Conservation (phyloP, 2,113 vertebrate genomes). For the Sprattus sprattus region DNA sequence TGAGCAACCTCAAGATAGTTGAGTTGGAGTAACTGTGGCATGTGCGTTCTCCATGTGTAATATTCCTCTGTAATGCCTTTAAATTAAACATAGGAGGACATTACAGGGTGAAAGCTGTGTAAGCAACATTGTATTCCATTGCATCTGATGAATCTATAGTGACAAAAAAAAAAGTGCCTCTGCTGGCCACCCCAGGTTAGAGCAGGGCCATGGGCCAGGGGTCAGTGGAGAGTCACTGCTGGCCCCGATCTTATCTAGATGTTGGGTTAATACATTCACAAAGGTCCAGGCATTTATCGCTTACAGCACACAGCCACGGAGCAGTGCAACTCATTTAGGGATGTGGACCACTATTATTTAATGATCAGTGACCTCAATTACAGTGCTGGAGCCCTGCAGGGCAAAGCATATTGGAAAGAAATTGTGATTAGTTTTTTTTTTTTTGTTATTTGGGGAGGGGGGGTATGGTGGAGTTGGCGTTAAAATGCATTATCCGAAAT, state of each 20-base stretch:
- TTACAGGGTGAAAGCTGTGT: neutral
- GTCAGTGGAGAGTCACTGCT: neutral
- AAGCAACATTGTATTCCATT: neutral
- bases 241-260: neutral
- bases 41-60: no score
- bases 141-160: neutral
- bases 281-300: neutral
- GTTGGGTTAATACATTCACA: neutral
- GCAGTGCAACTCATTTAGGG: neutral
- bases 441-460: neutral
- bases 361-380: slow-evolving; percentile 13
- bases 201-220: neutral
- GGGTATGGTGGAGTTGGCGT: neutral
- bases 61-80: no score
- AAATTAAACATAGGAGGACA: neutral
- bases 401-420: neutral
- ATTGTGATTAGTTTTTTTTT: neutral
- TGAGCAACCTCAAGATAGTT: no score
- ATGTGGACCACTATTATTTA: slow-evolving; percentile 1
- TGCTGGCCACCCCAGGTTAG: neutral
- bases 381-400: neutral
- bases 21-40: no score
- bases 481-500: neutral
- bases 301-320: neutral
- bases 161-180: neutral